Conservation (phyloP, 2,797 vertebrate genomes). For the Serranus cabrilla region DNA sequence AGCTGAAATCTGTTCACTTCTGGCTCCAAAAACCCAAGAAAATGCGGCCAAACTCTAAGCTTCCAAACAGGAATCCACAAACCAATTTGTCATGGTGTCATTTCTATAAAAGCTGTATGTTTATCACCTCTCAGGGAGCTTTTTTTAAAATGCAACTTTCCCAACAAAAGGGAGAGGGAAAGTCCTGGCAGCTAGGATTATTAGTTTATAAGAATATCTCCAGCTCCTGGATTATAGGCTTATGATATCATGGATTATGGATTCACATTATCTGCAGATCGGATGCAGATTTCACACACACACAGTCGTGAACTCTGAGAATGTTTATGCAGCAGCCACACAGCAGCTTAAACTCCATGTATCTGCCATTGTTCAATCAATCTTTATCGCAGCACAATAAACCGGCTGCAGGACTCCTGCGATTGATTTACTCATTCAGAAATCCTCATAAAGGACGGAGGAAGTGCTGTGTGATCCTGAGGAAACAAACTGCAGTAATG, state of each 20-base stretch:
- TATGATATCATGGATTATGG: constrained; percentile 10
- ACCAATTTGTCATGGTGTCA: too few relatives aligned
- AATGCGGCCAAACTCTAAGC: too few relatives aligned
- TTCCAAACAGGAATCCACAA: too few relatives aligned
- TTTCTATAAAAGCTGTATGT: too few relatives aligned
- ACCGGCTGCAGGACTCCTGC: background rate
- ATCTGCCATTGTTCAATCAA: background rate
- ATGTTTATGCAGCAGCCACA: background rate
- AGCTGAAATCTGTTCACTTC: too few relatives aligned
- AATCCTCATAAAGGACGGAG: background rate
- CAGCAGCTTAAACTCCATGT: background rate
- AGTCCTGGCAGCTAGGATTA: background rate
- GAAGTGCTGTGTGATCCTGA: background rate
- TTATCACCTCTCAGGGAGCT: background rate
- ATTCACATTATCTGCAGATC: constrained; percentile 2
- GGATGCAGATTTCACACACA: background rate
- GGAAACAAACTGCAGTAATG: background rate
- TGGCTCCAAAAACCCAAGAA: too few relatives aligned
- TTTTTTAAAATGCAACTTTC: background rate
- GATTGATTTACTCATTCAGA: background rate
- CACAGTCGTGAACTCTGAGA: background rate
- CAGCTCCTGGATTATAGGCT: background rate
- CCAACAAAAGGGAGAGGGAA: background rate
- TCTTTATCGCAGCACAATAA: background rate
- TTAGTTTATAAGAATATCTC: constrained; percentile 1